phyloP scores from a whole-genome alignment of 2,797 vertebrate genomes.

The Perodicticus potto region DNA sequence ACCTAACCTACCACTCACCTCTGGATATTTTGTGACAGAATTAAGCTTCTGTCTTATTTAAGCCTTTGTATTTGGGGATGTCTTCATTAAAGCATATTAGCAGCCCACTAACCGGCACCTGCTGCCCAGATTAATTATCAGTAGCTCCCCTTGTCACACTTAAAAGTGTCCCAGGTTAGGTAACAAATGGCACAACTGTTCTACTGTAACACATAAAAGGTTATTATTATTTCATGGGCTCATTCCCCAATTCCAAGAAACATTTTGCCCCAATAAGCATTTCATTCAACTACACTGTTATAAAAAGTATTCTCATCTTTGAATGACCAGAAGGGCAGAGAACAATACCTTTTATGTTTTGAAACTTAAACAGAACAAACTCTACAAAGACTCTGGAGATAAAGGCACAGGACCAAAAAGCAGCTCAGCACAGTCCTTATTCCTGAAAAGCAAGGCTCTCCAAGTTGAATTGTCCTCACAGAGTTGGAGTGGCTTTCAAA shows the following conservation, averaged over 20 bases:
- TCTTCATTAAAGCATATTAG: conserved; percentile 19
- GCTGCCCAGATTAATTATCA: neutral
- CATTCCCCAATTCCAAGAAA: neutral
- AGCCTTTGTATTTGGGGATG: neutral
- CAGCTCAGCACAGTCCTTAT: neutral
- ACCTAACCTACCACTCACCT: neutral
- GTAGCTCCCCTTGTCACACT: neutral
- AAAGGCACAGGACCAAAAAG: conserved; percentile 19
- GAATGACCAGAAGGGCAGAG: conserved; percentile 45
- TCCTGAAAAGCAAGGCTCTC: conserved; percentile 42
- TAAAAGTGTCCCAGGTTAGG: neutral
- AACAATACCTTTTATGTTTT: conserved; percentile 21
- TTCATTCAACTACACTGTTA: neutral
- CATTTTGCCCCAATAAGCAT: neutral
- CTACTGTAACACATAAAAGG: neutral
- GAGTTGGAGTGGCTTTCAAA: neutral
- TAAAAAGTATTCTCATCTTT: conserved; percentile 52
- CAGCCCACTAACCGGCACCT: neutral
- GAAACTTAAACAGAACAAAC: conserved; percentile 56
- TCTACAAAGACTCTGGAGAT: conserved; percentile 60
- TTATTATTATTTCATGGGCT: neutral
- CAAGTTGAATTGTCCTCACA: neutral
- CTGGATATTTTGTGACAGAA: neutral
- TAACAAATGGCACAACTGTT: neutral
- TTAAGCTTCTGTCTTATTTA: neutral